These are phyloP conservation scores for Ictidomys tridecemlineatus DNA, from an alignment of 2,113 vertebrate species.

Conservation along the genomic window DNA sequence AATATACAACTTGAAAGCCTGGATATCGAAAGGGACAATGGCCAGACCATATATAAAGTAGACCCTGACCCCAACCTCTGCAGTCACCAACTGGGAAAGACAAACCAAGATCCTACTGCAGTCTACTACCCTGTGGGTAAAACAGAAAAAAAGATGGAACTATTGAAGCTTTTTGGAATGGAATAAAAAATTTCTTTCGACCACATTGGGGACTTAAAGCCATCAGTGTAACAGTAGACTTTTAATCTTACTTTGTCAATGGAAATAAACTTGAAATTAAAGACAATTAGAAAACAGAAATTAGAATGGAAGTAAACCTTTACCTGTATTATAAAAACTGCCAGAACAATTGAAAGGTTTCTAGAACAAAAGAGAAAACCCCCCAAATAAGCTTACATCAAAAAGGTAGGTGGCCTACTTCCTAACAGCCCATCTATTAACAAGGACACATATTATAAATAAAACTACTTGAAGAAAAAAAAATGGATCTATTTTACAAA, in stretches of 20 bases:
- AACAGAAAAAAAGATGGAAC: background rate
- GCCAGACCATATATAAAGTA: background rate
- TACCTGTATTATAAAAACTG: background rate
- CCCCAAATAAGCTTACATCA: background rate
- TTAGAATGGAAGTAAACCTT: background rate
- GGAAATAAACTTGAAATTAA: constrained; percentile 18
- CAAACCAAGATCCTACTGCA: background rate
- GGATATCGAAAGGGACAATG: background rate
- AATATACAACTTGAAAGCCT: background rate
- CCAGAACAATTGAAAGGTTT: background rate
- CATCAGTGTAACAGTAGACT: background rate
- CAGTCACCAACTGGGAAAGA: background rate
- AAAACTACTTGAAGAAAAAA: background rate
- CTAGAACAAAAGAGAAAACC: background rate
- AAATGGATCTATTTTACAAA: background rate
- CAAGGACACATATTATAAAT: background rate
- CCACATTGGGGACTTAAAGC: background rate
- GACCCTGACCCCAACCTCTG: background rate
- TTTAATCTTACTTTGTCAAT: background rate
- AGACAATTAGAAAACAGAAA: constrained; percentile 19
- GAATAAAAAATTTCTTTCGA: background rate
- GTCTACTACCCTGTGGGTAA: background rate
- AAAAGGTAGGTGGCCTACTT: background rate
- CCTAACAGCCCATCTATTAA: background rate
- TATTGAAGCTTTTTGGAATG: background rate